Evolutionary conservation across 2,888 invertebrate genomes (phyloP), one percentile per base, ranked within the genome.

Genomic region (Carterocephalus palaemon): DNA sequence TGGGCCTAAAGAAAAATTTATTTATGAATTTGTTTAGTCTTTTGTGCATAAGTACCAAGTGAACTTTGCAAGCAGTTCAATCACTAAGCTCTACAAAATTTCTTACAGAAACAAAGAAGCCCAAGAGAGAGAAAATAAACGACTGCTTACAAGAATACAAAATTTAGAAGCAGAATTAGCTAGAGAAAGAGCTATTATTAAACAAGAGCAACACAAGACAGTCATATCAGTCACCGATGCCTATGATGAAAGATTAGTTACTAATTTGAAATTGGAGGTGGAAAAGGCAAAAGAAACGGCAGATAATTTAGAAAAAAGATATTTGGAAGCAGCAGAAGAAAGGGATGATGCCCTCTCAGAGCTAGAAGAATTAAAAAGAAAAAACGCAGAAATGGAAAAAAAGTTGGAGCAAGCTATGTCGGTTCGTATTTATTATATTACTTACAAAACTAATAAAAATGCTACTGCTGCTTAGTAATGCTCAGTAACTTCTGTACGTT

Each of bases 61-160:
- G n/a, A n/a, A n/a, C n/a, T n/a, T n/a, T n/a, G n/a, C n/a, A n/a
- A n/a, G n/a, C n/a, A n/a, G n/a, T n/a, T n/a, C n/a, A n/a, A n/a
- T n/a, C n/a, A n/a, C n/a, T 20, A 10, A 13, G 9, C n/a, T 12
- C 17, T 26, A 26, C 19, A n/a, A 28, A 12, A 4, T 4, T 33
- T 19, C 19, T 12, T 38, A 32, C 24, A 89, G 93, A 63, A 95
- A 95, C 66, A 95, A 95, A 66, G 95, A 95, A 75, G 93, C 93
- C 0, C 90, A 95, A 63, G 93, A 93, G 59, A 85, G 95, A 64
- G 96, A 96, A 77, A 96, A 95, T 68, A 95, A 95, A 72, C 91
- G 95, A 60, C 88, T 96, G 36, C 85, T 92, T 70, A 91, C 93
- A 36, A 92, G 92, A 74, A 92, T 95, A 68, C 89, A 92, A 15